These are phyloP conservation scores for Laothoe populi DNA, from an alignment of 2,888 invertebrate species.

Conservation along the genomic window DNA sequence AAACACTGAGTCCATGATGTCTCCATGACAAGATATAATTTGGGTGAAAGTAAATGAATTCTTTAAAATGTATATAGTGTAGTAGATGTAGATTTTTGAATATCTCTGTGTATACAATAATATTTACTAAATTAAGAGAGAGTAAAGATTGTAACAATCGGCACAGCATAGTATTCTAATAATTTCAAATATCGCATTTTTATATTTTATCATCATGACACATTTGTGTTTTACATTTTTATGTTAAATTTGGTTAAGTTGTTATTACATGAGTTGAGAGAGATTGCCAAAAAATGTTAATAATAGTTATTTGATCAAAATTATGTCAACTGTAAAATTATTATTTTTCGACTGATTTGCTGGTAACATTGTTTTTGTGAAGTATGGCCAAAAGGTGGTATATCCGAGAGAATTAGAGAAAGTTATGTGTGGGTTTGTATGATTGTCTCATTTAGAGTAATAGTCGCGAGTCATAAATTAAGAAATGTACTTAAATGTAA, in stretches of 20 bases:
- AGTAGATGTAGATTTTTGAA: constrained; percentile 5
- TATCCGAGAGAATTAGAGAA: background rate
- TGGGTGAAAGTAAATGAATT: background rate
- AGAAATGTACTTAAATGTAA: background rate
- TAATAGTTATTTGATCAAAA: background rate
- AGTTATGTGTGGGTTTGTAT: background rate
- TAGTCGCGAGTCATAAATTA: background rate
- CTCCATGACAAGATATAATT: too few relatives aligned
- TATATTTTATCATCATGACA: constrained; percentile 30
- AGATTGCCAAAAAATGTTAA: constrained; percentile 6
- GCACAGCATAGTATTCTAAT: background rate
- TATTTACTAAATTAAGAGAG: background rate
- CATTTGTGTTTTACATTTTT: background rate
- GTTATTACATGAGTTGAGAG: background rate
- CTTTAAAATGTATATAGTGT: constrained; percentile 7
- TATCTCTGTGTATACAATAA: constrained; percentile 14
- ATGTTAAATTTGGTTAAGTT: background rate
- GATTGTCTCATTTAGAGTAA: background rate
- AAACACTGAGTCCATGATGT: too few relatives aligned
- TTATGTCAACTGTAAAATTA: background rate
- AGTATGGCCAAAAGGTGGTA: background rate
- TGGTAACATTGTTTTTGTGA: background rate
- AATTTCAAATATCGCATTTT: constrained; percentile 39
- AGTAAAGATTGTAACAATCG: background rate
- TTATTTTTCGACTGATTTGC: constrained; percentile 14